Evolutionary conservation across 2,113 vertebrate genomes (phyloP), one percentile per base, ranked within the genome.

Genomic region (Myrmophylax atrothorax): DNA sequence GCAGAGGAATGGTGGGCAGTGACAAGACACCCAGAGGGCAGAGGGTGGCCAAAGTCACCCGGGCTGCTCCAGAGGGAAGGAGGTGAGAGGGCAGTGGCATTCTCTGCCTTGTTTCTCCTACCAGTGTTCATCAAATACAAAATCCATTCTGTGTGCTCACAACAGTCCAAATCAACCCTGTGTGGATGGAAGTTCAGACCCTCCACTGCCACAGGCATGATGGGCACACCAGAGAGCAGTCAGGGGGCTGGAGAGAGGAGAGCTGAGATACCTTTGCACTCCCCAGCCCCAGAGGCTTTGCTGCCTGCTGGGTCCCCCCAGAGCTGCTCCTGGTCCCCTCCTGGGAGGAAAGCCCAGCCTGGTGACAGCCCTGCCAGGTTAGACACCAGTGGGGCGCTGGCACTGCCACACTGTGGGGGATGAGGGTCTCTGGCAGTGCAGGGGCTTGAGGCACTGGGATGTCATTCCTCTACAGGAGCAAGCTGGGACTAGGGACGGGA

Each of bases 331-430:
- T n/a, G 58, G 8, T 18, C 13, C 49, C 24, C 26, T 60, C 53
- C 4, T 4, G 49, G 37, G 37, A 50, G 70, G n/a, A 18, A 28
- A 35, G 52, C 42, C 26, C 47, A 49, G 77, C 9, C 59, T 20
- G 49, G 14, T 4, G 13, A 50, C 28, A 44, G 47, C 10, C 55
- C 73, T 58, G 47, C 52, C 3, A 17, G 2, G 23, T 6, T 2
- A 4, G 53, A 5, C 12, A 5, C 0, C 1, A 49, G 46, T 1
- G 17, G 55, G 78, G 33, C 50, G 25, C 25, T 0, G 0, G 56
- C 55, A 24, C 72, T 13, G 46, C 44, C 15, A 9, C 49, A 13
- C 20, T 0, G 0, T 1, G 5, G 50, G 69, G 74, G 15, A 44
- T 12, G 28, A 35, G 81, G 63, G 53, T 35, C 49, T 75, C 52